These are phyloP conservation scores for Nannobrachium achirus DNA, from an alignment of 2,113 vertebrate genomes.

Conservation along the genomic window DNA sequence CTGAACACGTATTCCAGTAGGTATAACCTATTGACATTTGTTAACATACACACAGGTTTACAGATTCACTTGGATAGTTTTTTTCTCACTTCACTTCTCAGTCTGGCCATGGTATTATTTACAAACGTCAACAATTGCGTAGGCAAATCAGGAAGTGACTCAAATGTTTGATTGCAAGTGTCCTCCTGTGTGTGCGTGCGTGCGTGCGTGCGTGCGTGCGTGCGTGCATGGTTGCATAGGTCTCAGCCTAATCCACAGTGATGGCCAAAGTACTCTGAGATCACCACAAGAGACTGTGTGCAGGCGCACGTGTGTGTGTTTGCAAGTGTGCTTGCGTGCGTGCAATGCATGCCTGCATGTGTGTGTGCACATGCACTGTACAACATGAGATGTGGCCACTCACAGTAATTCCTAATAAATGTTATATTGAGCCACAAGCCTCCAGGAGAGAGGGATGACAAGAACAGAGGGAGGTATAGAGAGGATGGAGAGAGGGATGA, in stretches of 20 bases:
- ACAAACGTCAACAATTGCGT: too few species aligned
- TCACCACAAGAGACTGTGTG: conserved; percentile 79
- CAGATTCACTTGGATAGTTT: too few species aligned
- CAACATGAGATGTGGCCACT: conserved; percentile 76
- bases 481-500: neutral
- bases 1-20: too few species aligned
- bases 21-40: too few species aligned
- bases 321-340: neutral
- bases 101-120: too few species aligned
- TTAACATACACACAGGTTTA: too few species aligned
- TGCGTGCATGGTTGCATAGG: conserved; percentile 79
- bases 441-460: conserved; percentile 27
- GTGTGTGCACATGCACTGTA: conserved; percentile 67
- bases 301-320: conserved; percentile 23
- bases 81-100: too few species aligned
- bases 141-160: too few species aligned
- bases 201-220: neutral
- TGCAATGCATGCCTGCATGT: neutral
- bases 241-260: conserved; percentile 91
- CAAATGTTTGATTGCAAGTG: too few species aligned
- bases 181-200: neutral
- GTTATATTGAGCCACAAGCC: conserved; percentile 79
- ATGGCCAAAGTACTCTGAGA: conserved; percentile 91
- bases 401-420: conserved; percentile 87
- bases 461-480: conserved; percentile 4